Evolutionary conservation across 23 tunicate genomes (phyloP).

Genomic region (Oikopleura dioica): DNA sequence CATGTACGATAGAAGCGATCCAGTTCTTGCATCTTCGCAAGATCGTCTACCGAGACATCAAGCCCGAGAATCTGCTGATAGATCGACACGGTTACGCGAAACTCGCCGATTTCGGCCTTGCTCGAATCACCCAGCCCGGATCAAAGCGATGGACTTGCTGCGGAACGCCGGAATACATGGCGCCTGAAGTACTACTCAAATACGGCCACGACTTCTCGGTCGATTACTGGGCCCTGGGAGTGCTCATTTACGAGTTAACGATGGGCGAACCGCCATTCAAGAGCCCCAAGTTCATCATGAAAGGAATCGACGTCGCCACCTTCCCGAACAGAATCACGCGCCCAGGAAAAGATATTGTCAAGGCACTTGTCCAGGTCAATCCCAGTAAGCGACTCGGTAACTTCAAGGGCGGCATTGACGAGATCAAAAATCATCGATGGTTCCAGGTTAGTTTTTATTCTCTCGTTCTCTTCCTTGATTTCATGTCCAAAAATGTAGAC

Average conservation of each 20-base stretch:
- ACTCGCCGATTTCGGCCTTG: conserved; percentile 92
- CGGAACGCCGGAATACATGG: conserved; percentile 11
- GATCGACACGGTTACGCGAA: conserved; percentile 78
- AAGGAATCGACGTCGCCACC: not conserved
- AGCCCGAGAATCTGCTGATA: conserved; percentile 82
- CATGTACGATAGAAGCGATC: not conserved
- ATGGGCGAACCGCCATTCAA: conserved; percentile 2
- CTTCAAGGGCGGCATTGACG: not conserved
- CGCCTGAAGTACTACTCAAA: not conserved
- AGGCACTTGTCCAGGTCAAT: not conserved
- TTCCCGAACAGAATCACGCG: not conserved
- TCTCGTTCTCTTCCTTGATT: too few species aligned
- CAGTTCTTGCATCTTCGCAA: not conserved
- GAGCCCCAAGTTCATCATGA: not conserved
- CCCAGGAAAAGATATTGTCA: not conserved
- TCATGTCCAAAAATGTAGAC: too few species aligned
- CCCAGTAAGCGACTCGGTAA: not conserved
- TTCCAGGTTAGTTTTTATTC: too few species aligned
- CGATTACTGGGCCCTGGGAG: conserved; percentile 6
- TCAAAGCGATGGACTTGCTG: not conserved
- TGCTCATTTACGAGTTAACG: not conserved
- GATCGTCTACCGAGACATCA: conserved; percentile 38
- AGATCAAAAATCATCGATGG: conserved; percentile 4
- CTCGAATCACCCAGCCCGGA: conserved; percentile 26
- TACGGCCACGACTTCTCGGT: not conserved